phyloP scores from a whole-genome alignment of 1,140 invertebrate genomes.

The Atta cephalotes region DNA sequence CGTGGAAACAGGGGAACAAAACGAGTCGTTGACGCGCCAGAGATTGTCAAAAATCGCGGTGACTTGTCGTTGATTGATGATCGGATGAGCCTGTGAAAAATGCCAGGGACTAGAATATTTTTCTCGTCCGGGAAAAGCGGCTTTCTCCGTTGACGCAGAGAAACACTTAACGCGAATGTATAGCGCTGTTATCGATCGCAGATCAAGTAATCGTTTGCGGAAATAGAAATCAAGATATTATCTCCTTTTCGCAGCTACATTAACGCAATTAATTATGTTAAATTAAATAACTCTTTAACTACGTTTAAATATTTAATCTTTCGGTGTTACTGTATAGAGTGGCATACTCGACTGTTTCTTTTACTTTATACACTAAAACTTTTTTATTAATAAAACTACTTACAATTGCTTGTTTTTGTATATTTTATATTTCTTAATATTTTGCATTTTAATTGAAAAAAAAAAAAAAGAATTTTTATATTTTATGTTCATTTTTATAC shows the following conservation, averaged over 20 bases:
- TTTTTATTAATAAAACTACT: too few species aligned
- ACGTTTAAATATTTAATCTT: neutral
- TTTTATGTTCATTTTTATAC: too few species aligned
- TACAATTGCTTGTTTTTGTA: too few species aligned
- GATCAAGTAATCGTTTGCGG: neutral
- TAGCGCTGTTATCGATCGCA: conserved; percentile 13
- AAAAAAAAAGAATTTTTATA: too few species aligned
- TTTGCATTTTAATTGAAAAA: too few species aligned
- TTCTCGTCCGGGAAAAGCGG: conserved; percentile 44
- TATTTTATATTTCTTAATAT: too few species aligned
- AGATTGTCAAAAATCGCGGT: conserved; percentile 52
- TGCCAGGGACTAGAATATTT: conserved; percentile 42
- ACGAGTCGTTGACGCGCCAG: conserved; percentile 50
- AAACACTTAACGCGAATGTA: conserved; percentile 24
- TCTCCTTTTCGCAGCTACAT: neutral
- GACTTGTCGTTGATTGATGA: conserved; percentile 49
- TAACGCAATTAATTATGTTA: conserved; percentile 7
- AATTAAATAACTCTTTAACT: neutral
- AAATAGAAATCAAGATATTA: conserved; percentile 12
- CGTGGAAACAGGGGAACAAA: conserved; percentile 47
- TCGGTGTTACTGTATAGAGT: too few species aligned
- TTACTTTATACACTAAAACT: too few species aligned
- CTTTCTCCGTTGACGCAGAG: conserved; percentile 48
- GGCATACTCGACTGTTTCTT: too few species aligned
- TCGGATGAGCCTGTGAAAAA: conserved; percentile 38